A percentile compares a stretch with the other conserved stretches of the same genome.
phyloP scores from a whole-genome alignment of 92 coral and sea anemone genomes.

The Plumapathes pennacea region DNA sequence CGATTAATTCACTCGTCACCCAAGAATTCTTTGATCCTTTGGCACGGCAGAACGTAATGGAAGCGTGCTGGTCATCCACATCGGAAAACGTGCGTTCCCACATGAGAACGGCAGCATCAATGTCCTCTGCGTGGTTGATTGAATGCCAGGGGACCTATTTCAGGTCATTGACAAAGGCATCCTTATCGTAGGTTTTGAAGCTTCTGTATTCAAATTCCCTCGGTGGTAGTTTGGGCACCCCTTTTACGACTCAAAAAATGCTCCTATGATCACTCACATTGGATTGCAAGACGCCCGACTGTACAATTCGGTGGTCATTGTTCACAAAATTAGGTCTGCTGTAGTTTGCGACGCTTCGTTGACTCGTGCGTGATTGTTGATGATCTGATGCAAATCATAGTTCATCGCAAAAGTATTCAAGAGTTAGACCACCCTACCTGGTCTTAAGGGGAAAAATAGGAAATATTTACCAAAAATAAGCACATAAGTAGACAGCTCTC shows the following conservation, averaged over 20 bases:
- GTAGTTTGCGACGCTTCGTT: constrained; percentile 23
- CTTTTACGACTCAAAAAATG: constrained; percentile 25
- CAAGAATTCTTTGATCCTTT: constrained; percentile 12
- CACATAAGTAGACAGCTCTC: too few relatives aligned
- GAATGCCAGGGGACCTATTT: constrained; percentile 22
- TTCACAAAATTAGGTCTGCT: constrained; percentile 33
- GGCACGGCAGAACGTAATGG: constrained; percentile 18
- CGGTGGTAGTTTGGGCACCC: constrained; percentile 12
- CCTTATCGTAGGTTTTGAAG: constrained; percentile 12
- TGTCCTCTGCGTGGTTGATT: constrained; percentile 5
- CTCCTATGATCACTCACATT: constrained; percentile 29
- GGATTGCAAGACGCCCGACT: constrained; percentile 17
- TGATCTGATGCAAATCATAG: too few relatives aligned
- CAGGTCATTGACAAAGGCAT: constrained; percentile 30
- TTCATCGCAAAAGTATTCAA: too few relatives aligned
- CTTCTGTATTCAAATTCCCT: constrained; percentile 9
- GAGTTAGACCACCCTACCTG: too few relatives aligned
- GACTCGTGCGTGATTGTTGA: constrained; percentile 22
- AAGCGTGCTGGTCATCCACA: constrained; percentile 32
- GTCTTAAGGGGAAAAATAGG: too few relatives aligned
- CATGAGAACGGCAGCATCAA: constrained; percentile 20
- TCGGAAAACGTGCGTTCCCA: constrained; percentile 27
- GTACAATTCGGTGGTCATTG: constrained; percentile 18
- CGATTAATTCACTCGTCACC: neutral
- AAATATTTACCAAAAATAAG: too few relatives aligned